Conservation (phyloP, 2,113 vertebrate genomes). For the Hydropotes inermis region DNA sequence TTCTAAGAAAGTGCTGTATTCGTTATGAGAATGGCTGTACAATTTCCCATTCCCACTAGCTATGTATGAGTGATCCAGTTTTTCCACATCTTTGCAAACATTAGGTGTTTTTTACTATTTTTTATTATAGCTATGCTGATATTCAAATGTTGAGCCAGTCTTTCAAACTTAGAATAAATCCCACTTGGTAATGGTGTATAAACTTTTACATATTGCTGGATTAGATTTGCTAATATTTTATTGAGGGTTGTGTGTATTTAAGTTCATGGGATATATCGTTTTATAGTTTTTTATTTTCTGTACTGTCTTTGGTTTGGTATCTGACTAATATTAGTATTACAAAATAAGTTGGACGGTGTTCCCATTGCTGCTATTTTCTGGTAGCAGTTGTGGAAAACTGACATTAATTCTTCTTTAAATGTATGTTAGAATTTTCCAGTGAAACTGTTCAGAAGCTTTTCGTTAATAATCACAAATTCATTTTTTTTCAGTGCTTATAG, state of each 20-base stretch:
- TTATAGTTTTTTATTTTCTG: background rate
- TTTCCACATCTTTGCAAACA: background rate
- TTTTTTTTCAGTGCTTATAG: background rate
- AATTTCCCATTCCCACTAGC: background rate
- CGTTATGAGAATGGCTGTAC: background rate
- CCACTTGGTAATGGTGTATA: background rate
- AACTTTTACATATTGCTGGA: background rate
- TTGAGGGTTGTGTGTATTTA: background rate
- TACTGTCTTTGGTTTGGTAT: background rate
- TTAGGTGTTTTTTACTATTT: background rate
- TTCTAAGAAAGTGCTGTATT: background rate
- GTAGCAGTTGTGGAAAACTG: background rate
- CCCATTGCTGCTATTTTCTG: background rate
- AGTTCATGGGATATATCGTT: background rate
- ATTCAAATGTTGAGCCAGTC: background rate
- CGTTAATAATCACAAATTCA: background rate
- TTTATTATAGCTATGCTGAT: background rate
- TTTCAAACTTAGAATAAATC: background rate
- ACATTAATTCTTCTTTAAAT: background rate
- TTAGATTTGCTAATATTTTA: background rate
- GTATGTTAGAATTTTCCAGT: background rate
- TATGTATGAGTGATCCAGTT: background rate
- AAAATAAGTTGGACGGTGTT: background rate
- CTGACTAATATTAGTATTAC: background rate
- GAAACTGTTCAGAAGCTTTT: background rate